phyloP scores from a whole-genome alignment of 2,113 vertebrate genomes.

The Carlito syrichta region DNA sequence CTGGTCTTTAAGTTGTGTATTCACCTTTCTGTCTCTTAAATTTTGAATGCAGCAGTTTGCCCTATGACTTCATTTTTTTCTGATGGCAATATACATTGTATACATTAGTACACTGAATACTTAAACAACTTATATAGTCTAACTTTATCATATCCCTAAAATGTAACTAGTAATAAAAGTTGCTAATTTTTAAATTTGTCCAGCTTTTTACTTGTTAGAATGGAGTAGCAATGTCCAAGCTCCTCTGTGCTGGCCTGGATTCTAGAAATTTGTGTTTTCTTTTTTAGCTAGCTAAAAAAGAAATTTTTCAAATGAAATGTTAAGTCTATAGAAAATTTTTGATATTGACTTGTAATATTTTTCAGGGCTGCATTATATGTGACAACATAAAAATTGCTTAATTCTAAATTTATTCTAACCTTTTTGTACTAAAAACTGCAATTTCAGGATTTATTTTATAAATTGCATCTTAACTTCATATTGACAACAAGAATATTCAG shows the following conservation, averaged over 20 bases:
- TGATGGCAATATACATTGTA: background rate
- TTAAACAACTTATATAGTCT: background rate
- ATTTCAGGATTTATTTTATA: constrained; percentile 8
- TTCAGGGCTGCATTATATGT: background rate
- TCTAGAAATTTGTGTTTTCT: background rate
- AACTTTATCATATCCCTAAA: background rate
- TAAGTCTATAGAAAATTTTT: background rate
- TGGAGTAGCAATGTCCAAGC: background rate
- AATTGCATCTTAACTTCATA: background rate
- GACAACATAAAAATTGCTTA: background rate
- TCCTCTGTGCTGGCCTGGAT: background rate
- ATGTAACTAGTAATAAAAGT: background rate
- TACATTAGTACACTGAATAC: background rate
- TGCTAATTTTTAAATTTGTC: background rate
- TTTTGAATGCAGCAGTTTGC: background rate
- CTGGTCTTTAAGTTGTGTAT: background rate
- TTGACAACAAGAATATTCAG: background rate
- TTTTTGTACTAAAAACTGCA: background rate
- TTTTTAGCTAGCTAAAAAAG: background rate
- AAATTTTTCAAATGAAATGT: background rate
- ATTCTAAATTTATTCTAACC: background rate
- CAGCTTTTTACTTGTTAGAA: background rate
- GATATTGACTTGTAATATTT: background rate
- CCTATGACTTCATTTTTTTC: background rate
- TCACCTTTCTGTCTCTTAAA: background rate